phyloP scores from a whole-genome alignment of 2,113 vertebrate species.

The Clarias magur region DNA sequence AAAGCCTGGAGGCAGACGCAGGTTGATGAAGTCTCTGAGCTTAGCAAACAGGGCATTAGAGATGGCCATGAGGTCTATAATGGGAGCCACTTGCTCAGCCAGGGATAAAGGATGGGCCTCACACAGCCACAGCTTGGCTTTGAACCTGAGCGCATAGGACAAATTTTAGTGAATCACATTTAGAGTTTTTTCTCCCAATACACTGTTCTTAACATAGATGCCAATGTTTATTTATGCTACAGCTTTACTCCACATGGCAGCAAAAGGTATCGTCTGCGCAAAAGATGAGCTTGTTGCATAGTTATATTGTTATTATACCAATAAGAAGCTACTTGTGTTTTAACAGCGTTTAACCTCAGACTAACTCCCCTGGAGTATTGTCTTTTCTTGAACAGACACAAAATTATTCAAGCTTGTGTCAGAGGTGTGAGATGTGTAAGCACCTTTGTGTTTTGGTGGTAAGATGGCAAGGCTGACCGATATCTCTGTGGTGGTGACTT shows the following conservation, averaged over 20 bases:
- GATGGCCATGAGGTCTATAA: constrained; percentile 98
- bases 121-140: constrained; percentile 96
- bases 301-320: background rate
- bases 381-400: background rate
- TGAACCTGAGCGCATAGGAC: constrained; percentile 80
- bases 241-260: background rate
- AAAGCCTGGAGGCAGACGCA: constrained; percentile 93
- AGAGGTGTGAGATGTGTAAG: background rate
- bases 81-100: constrained; percentile 92
- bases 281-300: background rate
- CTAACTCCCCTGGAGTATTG: background rate
- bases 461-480: constrained; percentile 92
- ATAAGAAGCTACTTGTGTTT: background rate
- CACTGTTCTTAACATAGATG: background rate
- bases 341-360: background rate
- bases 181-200: background rate
- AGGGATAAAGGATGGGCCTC: constrained; percentile 95
- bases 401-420: background rate
- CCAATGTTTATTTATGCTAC: background rate
- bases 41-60: constrained; percentile 96
- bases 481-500: constrained; percentile 83
- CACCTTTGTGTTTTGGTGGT: constrained; percentile 99
- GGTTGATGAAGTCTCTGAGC: constrained; percentile 92
- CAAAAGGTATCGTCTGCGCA: background rate
- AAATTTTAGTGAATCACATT: constrained; percentile 4